Evolutionary conservation across 37 sponge, comb jelly and placozoan genomes (phyloP).

Genomic region (Theonella swinhoei): DNA sequence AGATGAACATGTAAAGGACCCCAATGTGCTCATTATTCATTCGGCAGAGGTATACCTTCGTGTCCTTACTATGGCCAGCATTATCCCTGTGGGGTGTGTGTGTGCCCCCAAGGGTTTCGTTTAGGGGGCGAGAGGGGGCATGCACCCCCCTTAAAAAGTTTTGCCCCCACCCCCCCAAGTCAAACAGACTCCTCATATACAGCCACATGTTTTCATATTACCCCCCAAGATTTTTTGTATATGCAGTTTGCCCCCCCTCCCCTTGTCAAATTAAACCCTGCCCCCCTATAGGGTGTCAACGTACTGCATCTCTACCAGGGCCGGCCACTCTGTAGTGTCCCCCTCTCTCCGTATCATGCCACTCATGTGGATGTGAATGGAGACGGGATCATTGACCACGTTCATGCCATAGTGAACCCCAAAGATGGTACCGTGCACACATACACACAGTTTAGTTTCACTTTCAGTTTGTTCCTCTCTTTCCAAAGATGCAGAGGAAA

Average conservation of each 20-base stretch:
- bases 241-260: no score
- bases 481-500: background rate
- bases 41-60: constrained; percentile 60
- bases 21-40: constrained; percentile 83
- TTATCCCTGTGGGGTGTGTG: no score
- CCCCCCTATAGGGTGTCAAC: constrained; percentile 53
- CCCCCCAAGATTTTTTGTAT: no score
- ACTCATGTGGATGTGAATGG: constrained; percentile 80
- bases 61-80: no score
- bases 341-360: constrained; percentile 68
- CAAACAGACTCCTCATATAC: background rate
- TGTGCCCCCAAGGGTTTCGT: no score
- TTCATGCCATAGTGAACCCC: constrained; percentile 62
- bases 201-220: no score
- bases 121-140: background rate
- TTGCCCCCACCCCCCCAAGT: background rate
- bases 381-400: constrained; percentile 81
- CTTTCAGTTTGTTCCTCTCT: background rate
- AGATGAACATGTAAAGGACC: constrained; percentile 60
- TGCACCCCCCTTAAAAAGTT: background rate
- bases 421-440: constrained; percentile 55
- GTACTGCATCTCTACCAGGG: constrained; percentile 80
- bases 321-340: constrained; percentile 79
- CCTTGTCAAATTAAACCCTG: background rate
- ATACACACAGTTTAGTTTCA: constrained; percentile 14